These are phyloP conservation scores for Eira barbara DNA, from an alignment of 2,113 vertebrate species.

Conservation along the genomic window DNA sequence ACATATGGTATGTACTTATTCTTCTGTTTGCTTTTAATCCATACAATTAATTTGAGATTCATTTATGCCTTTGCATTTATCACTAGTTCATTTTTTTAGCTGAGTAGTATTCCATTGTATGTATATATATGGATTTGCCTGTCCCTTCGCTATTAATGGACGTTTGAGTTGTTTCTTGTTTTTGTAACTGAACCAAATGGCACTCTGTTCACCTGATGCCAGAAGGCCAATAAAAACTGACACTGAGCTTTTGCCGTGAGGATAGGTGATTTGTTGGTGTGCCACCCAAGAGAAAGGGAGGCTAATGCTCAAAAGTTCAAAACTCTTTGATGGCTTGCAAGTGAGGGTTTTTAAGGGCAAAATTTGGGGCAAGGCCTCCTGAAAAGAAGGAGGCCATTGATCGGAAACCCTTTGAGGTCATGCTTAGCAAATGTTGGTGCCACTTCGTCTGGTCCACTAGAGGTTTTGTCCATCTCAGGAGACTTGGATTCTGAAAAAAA, in stretches of 20 bases:
- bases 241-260: not conserved
- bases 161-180: not conserved
- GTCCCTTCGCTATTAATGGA: not conserved
- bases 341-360: not conserved
- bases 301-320: not conserved
- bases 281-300: not conserved
- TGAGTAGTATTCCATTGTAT: not conserved
- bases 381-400: not conserved
- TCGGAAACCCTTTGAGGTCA: not conserved
- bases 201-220: not conserved
- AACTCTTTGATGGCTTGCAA: not conserved
- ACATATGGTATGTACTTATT: not conserved
- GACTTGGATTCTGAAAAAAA: not conserved
- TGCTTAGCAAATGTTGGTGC: not conserved
- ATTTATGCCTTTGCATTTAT: not conserved
- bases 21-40: not conserved
- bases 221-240: not conserved
- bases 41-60: not conserved
- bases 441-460: not conserved
- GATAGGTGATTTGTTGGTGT: not conserved
- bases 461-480: not conserved
- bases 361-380: not conserved
- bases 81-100: not conserved
- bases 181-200: not conserved
- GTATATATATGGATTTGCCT: not conserved